A percentile compares a stretch with the other conserved stretches of the same genome.
Conservation (phyloP, 2,797 vertebrate genomes). For the Xiphophorus birchmanni region DNA sequence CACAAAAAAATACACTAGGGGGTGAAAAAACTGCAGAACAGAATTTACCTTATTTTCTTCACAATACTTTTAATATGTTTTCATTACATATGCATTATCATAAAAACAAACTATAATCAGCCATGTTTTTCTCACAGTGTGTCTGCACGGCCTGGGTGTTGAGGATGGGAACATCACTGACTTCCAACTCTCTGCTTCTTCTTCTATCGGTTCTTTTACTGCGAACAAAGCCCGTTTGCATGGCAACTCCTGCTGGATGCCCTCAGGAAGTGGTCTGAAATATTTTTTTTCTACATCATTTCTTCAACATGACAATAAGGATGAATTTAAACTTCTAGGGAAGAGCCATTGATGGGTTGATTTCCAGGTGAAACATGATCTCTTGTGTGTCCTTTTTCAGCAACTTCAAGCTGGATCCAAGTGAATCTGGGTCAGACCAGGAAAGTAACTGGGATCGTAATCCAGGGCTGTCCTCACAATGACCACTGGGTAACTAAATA, state of each 20-base stretch:
- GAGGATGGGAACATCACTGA: constrained; percentile 76
- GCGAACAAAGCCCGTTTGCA: constrained; percentile 73
- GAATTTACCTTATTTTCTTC: no score
- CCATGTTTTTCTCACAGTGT: constrained; percentile 66
- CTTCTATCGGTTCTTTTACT: constrained; percentile 49
- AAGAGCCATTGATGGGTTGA: neutral
- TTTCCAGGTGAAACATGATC: neutral
- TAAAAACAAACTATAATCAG: neutral
- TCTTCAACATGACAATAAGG: neutral
- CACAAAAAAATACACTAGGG: no score
- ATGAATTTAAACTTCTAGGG: neutral
- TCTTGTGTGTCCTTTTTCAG: constrained; percentile 46
- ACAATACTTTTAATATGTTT: neutral
- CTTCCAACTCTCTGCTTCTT: constrained; percentile 78
- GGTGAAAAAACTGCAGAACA: no score
- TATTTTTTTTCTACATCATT: neutral
- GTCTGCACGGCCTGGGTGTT: constrained; percentile 80
- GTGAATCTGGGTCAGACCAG: constrained; percentile 69
- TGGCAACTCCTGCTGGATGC: constrained; percentile 82
- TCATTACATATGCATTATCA: neutral
- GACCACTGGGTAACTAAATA: constrained; percentile 82
- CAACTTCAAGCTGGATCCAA: constrained; percentile 80
- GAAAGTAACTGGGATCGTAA: constrained; percentile 81
- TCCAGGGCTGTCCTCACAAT: constrained; percentile 79
- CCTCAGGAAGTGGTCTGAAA: constrained; percentile 67